Conservation (phyloP, 2,888 invertebrate species). For the Oegoconia quadripuncta region DNA sequence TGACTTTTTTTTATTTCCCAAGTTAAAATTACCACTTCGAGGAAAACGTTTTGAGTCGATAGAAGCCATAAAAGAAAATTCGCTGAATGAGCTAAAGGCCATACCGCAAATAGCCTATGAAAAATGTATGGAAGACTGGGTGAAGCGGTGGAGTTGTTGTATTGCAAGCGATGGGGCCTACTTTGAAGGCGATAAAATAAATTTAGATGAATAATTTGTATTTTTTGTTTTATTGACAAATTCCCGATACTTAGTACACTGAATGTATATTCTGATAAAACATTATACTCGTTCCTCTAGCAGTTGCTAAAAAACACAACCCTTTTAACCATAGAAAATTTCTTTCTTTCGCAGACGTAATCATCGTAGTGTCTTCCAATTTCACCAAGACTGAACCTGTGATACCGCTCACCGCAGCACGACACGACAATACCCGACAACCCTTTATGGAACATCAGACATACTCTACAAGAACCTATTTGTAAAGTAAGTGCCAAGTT, state of each 20-base stretch:
- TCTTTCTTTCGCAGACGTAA: slow-evolving; percentile 49
- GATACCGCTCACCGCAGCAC: slow-evolving; percentile 32
- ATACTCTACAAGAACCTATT: slow-evolving; percentile 49
- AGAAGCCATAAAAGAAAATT: no score
- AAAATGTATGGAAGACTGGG: no score
- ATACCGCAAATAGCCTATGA: no score
- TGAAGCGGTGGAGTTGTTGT: background rate
- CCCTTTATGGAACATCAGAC: slow-evolving; percentile 57
- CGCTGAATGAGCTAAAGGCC: no score
- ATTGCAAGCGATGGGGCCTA: slow-evolving; percentile 1
- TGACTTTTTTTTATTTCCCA: no score
- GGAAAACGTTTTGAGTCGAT: no score
- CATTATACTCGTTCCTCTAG: no score
- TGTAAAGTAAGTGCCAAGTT: slow-evolving; percentile 48
- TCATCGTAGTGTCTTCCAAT: slow-evolving; percentile 34
- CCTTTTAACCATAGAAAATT: no score
- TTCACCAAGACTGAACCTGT: slow-evolving; percentile 47
- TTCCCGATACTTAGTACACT: background rate
- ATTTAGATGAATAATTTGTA: slow-evolving; percentile 1
- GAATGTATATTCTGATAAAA: no score
- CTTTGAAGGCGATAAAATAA: slow-evolving; percentile 1
- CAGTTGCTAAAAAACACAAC: no score
- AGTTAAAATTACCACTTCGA: no score
- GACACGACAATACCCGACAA: slow-evolving; percentile 23
- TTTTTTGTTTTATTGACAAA: slow-evolving; percentile 1